Percentiles rank a stretch among this genome's conserved stretches.
Conservation (phyloP, 2,888 invertebrate species). For the Argynnis bischoffii region DNA sequence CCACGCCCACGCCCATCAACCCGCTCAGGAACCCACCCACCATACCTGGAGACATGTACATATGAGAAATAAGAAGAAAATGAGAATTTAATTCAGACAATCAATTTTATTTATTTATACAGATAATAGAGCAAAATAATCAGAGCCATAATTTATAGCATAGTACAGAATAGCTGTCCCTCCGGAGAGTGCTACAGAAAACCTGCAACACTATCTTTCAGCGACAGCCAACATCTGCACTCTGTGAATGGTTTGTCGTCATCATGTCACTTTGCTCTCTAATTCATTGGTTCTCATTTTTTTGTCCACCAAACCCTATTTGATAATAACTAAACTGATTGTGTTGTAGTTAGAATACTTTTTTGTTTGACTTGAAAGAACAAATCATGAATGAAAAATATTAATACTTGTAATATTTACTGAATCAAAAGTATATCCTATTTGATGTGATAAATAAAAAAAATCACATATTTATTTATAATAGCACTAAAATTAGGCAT, state of each 20-base stretch:
- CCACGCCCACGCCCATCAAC: conserved; percentile 58
- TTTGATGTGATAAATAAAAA: no score
- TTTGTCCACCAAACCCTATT: not conserved
- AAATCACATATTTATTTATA: no score
- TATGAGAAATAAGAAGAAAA: no score
- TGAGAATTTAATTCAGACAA: no score
- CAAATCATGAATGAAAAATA: no score
- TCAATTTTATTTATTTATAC: no score
- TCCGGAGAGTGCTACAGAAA: conserved; percentile 65
- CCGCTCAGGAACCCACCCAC: conserved; percentile 69
- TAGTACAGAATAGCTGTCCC: conserved; percentile 63
- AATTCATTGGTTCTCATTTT: not conserved
- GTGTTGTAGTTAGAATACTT: no score
- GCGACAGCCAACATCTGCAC: conserved; percentile 61
- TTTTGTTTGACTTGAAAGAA: no score
- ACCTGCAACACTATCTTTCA: conserved; percentile 61
- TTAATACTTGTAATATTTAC: no score
- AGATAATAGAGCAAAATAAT: conserved; percentile 44
- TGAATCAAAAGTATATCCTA: no score
- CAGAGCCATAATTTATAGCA: conserved; percentile 81
- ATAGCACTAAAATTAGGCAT: no score
- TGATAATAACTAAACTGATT: no score
- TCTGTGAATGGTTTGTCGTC: conserved; percentile 84
- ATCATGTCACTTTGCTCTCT: conserved; percentile 59
- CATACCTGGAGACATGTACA: conserved; percentile 53